These are phyloP conservation scores for Phragmatobia fuliginosa DNA, from an alignment of 2,888 invertebrate genomes.

Conservation along the genomic window DNA sequence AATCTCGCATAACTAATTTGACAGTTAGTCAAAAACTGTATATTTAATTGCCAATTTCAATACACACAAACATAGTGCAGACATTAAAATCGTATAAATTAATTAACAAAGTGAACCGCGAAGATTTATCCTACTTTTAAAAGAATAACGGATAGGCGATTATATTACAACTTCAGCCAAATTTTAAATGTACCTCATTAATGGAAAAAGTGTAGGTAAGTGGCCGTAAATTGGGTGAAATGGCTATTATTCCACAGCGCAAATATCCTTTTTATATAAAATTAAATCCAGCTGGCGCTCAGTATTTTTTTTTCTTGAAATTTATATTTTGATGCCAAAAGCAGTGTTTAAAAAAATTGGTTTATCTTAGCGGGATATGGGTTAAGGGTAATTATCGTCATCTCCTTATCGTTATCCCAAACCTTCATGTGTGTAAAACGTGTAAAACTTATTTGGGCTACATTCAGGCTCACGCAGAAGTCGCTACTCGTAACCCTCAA, in stretches of 20 bases:
- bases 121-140: constrained; percentile 23
- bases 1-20: neutral
- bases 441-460: too few species aligned
- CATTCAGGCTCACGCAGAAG: too few species aligned
- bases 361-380: too few species aligned
- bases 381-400: too few species aligned
- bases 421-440: too few species aligned
- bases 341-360: too few species aligned
- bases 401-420: too few species aligned
- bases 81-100: constrained; percentile 21
- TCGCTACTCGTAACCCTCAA: too few species aligned
- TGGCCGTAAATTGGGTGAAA: constrained; percentile 29
- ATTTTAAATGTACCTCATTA: constrained; percentile 41
- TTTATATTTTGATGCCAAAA: neutral
- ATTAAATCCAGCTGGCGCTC: neutral
- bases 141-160: constrained; percentile 30
- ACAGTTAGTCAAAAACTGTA: constrained; percentile 11
- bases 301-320: neutral
- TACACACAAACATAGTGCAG: constrained; percentile 11
- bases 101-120: constrained; percentile 10
- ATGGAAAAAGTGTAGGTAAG: constrained; percentile 18
- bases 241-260: constrained; percentile 13
- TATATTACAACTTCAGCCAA: constrained; percentile 25
- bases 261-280: neutral
- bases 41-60: constrained; percentile 1